These are phyloP conservation scores for Ariolimax columbianus DNA, from an alignment of 2,888 invertebrate genomes.

Conservation along the genomic window DNA sequence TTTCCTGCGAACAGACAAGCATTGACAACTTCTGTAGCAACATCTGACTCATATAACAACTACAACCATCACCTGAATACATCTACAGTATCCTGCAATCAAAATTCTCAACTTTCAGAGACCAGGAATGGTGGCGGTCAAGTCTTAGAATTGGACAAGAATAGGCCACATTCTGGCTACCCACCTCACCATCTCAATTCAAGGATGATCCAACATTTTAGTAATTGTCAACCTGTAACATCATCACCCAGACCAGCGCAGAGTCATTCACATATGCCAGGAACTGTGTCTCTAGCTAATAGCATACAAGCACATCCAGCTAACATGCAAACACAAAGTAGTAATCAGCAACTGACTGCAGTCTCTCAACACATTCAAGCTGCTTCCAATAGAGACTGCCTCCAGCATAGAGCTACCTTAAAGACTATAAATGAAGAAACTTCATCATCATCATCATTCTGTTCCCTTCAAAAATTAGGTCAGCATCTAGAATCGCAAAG, in stretches of 20 bases:
- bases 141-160: neutral
- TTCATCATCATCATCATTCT: constrained; percentile 25
- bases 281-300: neutral
- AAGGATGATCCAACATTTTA: neutral
- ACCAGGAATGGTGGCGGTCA: neutral
- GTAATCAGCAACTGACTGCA: neutral
- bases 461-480: neutral
- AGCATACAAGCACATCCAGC: neutral
- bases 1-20: neutral
- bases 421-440: constrained; percentile 47
- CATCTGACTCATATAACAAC: neutral
- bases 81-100: neutral
- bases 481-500: neutral
- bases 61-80: neutral
- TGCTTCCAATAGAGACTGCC: neutral
- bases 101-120: neutral
- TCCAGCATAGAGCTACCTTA: neutral
- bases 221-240: neutral
- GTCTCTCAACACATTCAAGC: neutral
- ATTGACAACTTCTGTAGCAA: neutral
- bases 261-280: neutral
- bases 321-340: neutral
- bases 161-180: neutral
- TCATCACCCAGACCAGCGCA: neutral
- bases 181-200: neutral